A percentile compares a stretch with the other conserved stretches of the same genome.
These are phyloP conservation scores for Platycnemis pennipes DNA, from an alignment of 2,888 invertebrate genomes.

Conservation along the genomic window DNA sequence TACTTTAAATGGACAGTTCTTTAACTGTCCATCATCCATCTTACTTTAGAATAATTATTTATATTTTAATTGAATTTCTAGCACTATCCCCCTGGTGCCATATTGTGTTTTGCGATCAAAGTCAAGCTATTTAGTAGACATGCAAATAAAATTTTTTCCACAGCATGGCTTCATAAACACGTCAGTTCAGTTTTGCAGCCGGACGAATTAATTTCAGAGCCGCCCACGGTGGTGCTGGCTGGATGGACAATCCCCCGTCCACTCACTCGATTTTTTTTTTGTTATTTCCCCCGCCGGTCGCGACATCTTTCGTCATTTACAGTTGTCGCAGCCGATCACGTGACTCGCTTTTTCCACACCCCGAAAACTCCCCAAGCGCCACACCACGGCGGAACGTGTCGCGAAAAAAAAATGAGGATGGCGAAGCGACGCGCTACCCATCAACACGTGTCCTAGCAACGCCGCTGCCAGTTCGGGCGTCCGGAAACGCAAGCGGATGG, in stretches of 20 bases:
- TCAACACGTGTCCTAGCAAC: not conserved
- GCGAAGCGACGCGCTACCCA: not conserved
- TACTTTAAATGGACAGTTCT: no score
- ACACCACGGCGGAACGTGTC: not conserved
- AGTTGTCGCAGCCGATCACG: not conserved
- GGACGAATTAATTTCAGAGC: not conserved
- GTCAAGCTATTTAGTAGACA: not conserved
- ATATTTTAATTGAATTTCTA: not conserved
- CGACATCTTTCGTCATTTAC: slow-evolving; percentile 34
- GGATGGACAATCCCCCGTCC: not conserved
- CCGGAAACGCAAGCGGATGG: not conserved
- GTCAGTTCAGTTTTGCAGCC: not conserved
- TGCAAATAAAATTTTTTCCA: not conserved
- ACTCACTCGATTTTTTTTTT: not conserved
- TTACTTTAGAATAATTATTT: no score
- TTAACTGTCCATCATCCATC: no score
- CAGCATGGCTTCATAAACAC: not conserved
- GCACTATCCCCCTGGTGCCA: not conserved
- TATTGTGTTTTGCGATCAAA: not conserved
- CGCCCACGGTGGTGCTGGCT: not conserved
- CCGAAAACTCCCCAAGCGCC: not conserved
- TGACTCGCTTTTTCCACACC: not conserved
- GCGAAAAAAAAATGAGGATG: not conserved
- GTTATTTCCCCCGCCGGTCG: not conserved
- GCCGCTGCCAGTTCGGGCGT: not conserved